Evolutionary conservation across 2,888 invertebrate genomes (phyloP).

Genomic region (Drosophila recens): DNA sequence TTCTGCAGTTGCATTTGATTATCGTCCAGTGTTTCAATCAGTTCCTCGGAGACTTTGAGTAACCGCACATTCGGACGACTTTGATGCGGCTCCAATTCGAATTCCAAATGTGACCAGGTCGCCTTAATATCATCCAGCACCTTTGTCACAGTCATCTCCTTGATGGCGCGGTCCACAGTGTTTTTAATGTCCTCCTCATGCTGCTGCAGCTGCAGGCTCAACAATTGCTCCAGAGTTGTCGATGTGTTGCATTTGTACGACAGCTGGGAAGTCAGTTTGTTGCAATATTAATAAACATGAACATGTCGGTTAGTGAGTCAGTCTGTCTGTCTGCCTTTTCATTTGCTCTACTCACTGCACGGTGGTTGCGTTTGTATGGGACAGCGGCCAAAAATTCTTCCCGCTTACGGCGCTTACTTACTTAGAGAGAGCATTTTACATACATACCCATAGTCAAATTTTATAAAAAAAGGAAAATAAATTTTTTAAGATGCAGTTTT

Average conservation of each 20-base stretch:
- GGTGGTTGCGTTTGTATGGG: too few relatives aligned
- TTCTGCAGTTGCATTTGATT: constrained; percentile 97
- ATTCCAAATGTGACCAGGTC: constrained; percentile 94
- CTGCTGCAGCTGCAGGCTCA: constrained; percentile 94
- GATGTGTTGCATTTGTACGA: constrained; percentile 79
- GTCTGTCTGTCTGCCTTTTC: not conserved
- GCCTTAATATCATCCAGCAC: constrained; percentile 94
- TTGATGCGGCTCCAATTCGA: constrained; percentile 91
- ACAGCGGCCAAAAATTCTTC: too few relatives aligned
- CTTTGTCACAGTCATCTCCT: constrained; percentile 98
- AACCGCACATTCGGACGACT: constrained; percentile 90
- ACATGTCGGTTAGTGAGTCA: not conserved
- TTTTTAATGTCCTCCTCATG: constrained; percentile 98
- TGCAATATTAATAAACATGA: constrained; percentile 12
- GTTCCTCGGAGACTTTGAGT: constrained; percentile 93
- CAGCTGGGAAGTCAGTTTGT: constrained; percentile 51
- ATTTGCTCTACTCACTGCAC: not conserved
- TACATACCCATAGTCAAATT: too few relatives aligned
- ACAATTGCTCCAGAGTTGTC: constrained; percentile 94
- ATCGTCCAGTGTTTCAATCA: constrained; percentile 96
- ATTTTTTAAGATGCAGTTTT: too few relatives aligned
- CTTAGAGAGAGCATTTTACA: too few relatives aligned
- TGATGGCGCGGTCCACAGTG: constrained; percentile 97
- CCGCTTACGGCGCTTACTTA: too few relatives aligned
- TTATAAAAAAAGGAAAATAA: too few relatives aligned